Conservation (phyloP, 1,140 invertebrate species). For the Drosophila busckii region DNA sequence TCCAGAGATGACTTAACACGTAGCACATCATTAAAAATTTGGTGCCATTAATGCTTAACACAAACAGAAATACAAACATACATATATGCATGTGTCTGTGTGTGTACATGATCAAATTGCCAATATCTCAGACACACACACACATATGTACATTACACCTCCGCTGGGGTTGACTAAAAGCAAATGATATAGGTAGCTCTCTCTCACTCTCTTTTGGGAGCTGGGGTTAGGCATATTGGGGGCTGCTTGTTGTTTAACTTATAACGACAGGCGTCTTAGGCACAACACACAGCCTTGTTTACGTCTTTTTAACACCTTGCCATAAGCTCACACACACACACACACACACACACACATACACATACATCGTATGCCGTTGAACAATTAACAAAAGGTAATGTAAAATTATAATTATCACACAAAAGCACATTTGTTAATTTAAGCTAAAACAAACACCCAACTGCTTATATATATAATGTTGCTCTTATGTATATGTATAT, state of each 20-base stretch:
- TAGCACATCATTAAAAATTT: constrained; percentile 77
- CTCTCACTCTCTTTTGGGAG: no score
- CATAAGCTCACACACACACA: constrained; percentile 14
- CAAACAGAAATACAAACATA: constrained; percentile 23
- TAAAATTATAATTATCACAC: constrained; percentile 79
- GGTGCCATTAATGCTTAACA: constrained; percentile 71
- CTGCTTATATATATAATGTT: constrained; percentile 1
- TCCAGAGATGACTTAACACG: constrained; percentile 76
- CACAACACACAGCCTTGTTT: constrained; percentile 60
- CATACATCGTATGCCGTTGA: constrained; percentile 46
- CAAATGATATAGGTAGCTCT: no score
- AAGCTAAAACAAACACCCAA: constrained; percentile 67
- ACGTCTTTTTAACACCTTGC: constrained; percentile 72
- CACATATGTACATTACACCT: background rate
- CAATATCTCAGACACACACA: constrained; percentile 65
- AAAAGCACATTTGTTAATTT: constrained; percentile 78
- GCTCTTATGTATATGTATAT: background rate
- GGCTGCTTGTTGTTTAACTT: constrained; percentile 52
- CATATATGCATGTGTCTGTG: constrained; percentile 2
- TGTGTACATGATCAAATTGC: constrained; percentile 73
- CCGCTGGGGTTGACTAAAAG: constrained; percentile 24
- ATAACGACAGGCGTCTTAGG: constrained; percentile 35
- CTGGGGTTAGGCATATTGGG: no score
- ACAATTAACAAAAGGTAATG: constrained; percentile 78
- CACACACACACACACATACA: constrained; percentile 10